phyloP scores from a whole-genome alignment of 2,888 invertebrate genomes.

The Latheticus oryzae region DNA sequence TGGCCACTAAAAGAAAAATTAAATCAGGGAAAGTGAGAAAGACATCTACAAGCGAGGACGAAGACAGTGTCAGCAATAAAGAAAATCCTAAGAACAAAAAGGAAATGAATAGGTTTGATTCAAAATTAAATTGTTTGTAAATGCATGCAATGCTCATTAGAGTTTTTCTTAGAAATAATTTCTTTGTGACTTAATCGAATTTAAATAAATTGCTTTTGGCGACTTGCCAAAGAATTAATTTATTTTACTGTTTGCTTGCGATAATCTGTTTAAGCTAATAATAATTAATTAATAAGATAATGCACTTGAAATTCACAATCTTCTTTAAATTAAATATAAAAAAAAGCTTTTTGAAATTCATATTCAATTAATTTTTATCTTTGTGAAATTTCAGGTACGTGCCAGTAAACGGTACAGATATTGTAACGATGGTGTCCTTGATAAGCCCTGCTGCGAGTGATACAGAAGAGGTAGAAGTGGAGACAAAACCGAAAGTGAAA shows the following conservation, averaged over 20 bases:
- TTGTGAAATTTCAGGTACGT: conserved; percentile 43
- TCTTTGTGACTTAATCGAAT: no score
- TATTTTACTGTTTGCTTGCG: no score
- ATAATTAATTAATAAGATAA: no score
- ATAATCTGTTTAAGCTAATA: no score
- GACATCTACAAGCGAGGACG: conserved; percentile 29
- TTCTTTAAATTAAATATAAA: conserved; percentile 43
- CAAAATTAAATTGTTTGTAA: no score
- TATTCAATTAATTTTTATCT: no score
- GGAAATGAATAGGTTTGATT: conserved; percentile 48
- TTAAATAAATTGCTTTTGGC: no score
- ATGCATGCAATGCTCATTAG: no score
- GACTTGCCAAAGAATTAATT: no score
- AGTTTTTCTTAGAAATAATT: no score
- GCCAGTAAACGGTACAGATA: conserved; percentile 60
- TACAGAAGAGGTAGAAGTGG: conserved; percentile 69
- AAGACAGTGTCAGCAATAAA: conserved; percentile 41
- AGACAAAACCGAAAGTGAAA: conserved; percentile 45
- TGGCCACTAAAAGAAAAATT: conserved; percentile 57
- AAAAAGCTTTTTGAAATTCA: no score
- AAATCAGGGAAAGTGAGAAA: conserved; percentile 49
- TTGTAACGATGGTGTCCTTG: conserved; percentile 76
- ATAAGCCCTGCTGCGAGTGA: conserved; percentile 76
- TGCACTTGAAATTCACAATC: background rate
- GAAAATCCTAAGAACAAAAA: conserved; percentile 47